Percentiles rank a stretch among this genome's conserved stretches.
phyloP scores from a whole-genome alignment of 2,888 invertebrate species.

The Elgonia sp. region DNA sequence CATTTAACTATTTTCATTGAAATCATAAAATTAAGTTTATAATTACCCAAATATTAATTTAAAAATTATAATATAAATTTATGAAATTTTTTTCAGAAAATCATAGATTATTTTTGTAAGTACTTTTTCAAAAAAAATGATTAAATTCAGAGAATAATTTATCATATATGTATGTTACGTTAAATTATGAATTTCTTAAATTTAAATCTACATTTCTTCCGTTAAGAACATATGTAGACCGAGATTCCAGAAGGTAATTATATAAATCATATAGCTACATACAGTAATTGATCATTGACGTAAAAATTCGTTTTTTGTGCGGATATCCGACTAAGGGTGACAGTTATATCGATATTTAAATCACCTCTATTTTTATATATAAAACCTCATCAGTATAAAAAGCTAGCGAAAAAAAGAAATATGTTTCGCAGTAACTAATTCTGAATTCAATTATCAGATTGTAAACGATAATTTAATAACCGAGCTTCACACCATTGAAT shows the following conservation, averaged over 20 bases:
- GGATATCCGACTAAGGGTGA: conserved; percentile 2
- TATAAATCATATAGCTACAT: not conserved
- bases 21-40: too few relatives aligned
- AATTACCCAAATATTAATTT: too few relatives aligned
- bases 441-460: conserved; percentile 18
- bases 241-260: conserved; percentile 4
- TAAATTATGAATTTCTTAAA: too few relatives aligned
- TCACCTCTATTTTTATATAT: conserved; percentile 42
- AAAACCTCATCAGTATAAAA: conserved; percentile 1
- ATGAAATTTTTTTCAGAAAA: too few relatives aligned
- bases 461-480: conserved; percentile 19
- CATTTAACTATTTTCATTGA: too few relatives aligned
- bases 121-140: too few relatives aligned
- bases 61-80: too few relatives aligned
- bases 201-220: too few relatives aligned
- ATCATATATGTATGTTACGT: too few relatives aligned
- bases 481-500: not conserved
- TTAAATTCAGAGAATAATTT: too few relatives aligned
- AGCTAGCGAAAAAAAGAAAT: not conserved
- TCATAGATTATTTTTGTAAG: too few relatives aligned
- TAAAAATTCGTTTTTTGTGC: not conserved
- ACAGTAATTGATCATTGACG: conserved; percentile 16
- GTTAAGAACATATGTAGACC: not conserved
- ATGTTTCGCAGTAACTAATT: conserved; percentile 15
- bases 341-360: conserved; percentile 45